Evolutionary conservation across 1,140 invertebrate species (phyloP).

Genomic region (Cephus cinctus): DNA sequence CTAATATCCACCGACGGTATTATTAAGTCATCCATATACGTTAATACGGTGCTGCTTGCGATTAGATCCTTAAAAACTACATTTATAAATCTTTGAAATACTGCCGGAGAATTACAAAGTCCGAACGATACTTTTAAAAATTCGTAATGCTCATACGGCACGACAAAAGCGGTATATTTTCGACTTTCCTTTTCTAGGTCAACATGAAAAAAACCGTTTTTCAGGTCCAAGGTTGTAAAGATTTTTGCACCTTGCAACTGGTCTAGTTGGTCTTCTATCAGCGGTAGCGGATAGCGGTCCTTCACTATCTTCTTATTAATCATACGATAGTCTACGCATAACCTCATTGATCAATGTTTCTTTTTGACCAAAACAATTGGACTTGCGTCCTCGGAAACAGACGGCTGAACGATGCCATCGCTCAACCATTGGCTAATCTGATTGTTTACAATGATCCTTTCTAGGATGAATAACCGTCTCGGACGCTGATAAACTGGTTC

Average conservation of each 20-base stretch:
- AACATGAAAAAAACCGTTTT: conserved; percentile 32
- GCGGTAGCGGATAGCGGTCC: conserved; percentile 11
- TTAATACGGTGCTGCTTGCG: conserved; percentile 10
- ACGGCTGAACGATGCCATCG: conserved; percentile 27
- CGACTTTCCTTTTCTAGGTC: conserved; percentile 25
- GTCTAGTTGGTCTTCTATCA: conserved; percentile 43
- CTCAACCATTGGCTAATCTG: conserved; percentile 27
- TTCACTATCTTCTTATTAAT: conserved; percentile 12
- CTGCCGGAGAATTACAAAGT: conserved; percentile 30
- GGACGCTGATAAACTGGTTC: conserved; percentile 4
- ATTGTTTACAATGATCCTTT: conserved; percentile 17
- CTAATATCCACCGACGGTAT: conserved; percentile 20
- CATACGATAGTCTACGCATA: conserved; percentile 31
- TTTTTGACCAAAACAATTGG: conserved; percentile 52
- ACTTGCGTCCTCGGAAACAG: conserved; percentile 43
- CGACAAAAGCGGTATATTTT: conserved; percentile 42
- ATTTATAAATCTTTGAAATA: conserved; percentile 37
- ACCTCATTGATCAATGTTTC: conserved; percentile 44
- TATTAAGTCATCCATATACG: conserved; percentile 39
- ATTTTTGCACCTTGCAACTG: conserved; percentile 25
- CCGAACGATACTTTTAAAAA: conserved; percentile 39
- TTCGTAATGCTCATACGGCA: conserved; percentile 33
- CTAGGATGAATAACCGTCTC: conserved; percentile 2
- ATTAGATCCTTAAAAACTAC: conserved; percentile 23
- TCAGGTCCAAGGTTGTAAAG: conserved; percentile 44